Percentiles rank a stretch among this genome's conserved stretches.
Conservation (phyloP, 2,113 vertebrate species). For the Galbula dea region DNA sequence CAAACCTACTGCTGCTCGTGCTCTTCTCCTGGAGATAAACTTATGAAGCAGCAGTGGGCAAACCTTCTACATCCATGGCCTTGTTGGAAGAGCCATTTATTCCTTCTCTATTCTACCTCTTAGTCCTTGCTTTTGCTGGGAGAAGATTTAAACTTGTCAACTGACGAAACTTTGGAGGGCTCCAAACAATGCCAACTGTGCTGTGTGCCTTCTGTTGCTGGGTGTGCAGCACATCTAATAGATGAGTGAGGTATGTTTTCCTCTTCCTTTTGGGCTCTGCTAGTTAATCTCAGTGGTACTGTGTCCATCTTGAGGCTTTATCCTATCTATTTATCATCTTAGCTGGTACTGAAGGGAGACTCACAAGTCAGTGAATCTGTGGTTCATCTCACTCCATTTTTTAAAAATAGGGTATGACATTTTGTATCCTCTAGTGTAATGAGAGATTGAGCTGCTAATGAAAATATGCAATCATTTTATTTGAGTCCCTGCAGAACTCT, state of each 20-base stretch:
- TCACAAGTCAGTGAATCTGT: conserved; percentile 30
- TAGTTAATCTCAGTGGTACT: conserved; percentile 13
- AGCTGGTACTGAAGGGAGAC: conserved; percentile 5
- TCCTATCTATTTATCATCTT: conserved; percentile 52
- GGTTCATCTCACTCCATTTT: conserved; percentile 63
- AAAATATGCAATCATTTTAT: conserved; percentile 69
- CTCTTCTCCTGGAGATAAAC: background rate
- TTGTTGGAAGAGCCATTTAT: background rate
- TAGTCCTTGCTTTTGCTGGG: background rate
- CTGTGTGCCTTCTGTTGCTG: background rate
- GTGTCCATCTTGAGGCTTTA: conserved; percentile 43
- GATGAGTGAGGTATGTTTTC: background rate
- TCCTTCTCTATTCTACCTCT: background rate
- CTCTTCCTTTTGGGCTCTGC: background rate
- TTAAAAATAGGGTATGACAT: conserved; percentile 67
- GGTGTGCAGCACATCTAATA: background rate
- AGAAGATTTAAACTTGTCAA: background rate
- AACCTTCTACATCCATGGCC: background rate
- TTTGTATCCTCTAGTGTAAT: conserved; percentile 64
- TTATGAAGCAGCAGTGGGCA: background rate
- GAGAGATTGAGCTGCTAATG: conserved; percentile 66
- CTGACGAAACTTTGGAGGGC: background rate
- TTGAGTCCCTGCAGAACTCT: conserved; percentile 56
- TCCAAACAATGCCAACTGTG: background rate
- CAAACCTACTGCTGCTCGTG: background rate